phyloP scores from a whole-genome alignment of 2,888 invertebrate genomes.

The Drosophila robusta region DNA sequence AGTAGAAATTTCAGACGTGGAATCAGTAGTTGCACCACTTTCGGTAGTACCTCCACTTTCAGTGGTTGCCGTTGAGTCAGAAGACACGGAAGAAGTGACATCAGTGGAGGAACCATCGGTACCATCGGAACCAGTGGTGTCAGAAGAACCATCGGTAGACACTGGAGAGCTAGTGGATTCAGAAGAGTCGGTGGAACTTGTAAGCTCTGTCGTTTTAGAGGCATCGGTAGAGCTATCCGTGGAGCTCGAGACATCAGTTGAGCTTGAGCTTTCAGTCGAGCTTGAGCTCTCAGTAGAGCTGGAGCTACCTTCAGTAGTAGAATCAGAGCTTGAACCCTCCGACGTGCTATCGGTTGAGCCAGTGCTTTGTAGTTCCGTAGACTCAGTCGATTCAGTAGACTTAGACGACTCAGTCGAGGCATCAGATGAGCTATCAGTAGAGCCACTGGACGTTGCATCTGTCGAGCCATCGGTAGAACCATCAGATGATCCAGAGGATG shows the following conservation, averaged over 20 bases:
- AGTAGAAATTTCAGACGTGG: slow-evolving; percentile 45
- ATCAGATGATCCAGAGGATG: too few relatives aligned
- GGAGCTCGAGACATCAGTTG: slow-evolving; percentile 7
- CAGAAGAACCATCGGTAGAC: slow-evolving; percentile 7
- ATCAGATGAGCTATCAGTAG: too few relatives aligned
- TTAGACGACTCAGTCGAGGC: too few relatives aligned
- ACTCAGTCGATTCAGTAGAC: neutral
- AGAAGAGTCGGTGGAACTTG: slow-evolving; percentile 5
- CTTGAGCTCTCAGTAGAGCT: slow-evolving; percentile 15
- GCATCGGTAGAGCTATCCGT: slow-evolving; percentile 16
- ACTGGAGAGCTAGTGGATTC: slow-evolving; percentile 5
- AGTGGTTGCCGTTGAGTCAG: slow-evolving; percentile 33
- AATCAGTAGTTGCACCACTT: slow-evolving; percentile 41
- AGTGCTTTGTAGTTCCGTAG: slow-evolving; percentile 24
- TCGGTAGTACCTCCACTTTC: slow-evolving; percentile 43
- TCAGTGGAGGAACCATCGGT: slow-evolving; percentile 25
- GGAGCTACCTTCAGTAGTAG: slow-evolving; percentile 30
- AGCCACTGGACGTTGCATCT: too few relatives aligned
- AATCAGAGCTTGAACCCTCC: slow-evolving; percentile 11
- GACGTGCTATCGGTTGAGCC: slow-evolving; percentile 28
- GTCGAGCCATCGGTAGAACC: too few relatives aligned
- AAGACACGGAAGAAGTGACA: slow-evolving; percentile 22
- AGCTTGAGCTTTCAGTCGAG: slow-evolving; percentile 11
- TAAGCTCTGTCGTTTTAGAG: slow-evolving; percentile 1
- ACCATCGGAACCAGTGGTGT: slow-evolving; percentile 16